Evolutionary conservation across 2,113 vertebrate species (phyloP), one percentile per base, ranked within the genome.

Genomic region (Gambusia affinis): DNA sequence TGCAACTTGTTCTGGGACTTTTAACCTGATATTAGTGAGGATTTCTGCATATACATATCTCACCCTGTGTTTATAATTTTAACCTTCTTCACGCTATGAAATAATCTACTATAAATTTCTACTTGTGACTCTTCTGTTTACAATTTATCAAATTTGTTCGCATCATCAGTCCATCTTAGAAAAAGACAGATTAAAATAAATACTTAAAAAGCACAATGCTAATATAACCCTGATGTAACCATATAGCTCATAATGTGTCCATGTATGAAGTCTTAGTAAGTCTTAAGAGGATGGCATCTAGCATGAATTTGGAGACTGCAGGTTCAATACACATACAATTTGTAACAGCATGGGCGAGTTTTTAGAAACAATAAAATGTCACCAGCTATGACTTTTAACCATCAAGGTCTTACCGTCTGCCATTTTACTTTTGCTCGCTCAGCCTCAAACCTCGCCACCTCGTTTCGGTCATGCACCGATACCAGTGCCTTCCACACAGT

Each of bases 361-460:
- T 33, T 35, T 47, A 28, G 68, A 29, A 28, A 44, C 27, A 2
- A 28, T 3, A 37, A 29, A 35, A 64, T 24, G 1, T 35, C 47
- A 54, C 19, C 6, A 4, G 19, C 22, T 24, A n/a, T 24, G 4
- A 2, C 24, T 24, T 24, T n/a, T 37, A 22, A n/a, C 12, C 22
- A 64, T 4, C 2, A 37, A 35, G 33, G 33, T 64, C 96, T 0
- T 96, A 99, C 98, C 86, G 95, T 93, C 92, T 98, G 96, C 98
- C 98, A 99, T 87, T 96, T 98, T 72, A 96, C 97, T 82, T 99
- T 98, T 0, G 96, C 93, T 82, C 93, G 95, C 87, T 99, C 98
- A 33, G 96, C 96, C 94, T 99, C 97, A 86, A 99, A 99, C 89
- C 96, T 98, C 71, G 97, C 98, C 79, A 99, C 97, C 86, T 99